Conservation (phyloP, 1,140 invertebrate genomes). For the Hetaerina americana region DNA sequence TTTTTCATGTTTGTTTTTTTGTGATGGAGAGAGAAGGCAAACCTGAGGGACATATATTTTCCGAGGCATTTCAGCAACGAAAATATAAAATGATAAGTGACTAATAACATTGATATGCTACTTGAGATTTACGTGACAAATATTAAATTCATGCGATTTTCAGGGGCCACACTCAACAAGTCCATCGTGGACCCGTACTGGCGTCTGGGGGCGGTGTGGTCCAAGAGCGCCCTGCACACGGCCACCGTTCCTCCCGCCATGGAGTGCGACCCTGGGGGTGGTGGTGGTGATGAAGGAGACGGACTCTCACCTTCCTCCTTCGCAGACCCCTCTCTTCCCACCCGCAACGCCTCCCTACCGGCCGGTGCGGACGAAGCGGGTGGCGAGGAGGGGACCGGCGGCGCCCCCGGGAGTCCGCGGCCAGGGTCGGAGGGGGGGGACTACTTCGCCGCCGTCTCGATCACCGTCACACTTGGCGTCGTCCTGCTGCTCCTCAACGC, state of each 20-base stretch:
- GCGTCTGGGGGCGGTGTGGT: conserved; percentile 44
- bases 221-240: conserved; percentile 42
- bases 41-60: too few species aligned
- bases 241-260: conserved; percentile 29
- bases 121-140: too few species aligned
- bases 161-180: background rate
- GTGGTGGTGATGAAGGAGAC: conserved; percentile 22
- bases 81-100: too few species aligned
- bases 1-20: too few species aligned
- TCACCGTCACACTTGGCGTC: conserved; percentile 85
- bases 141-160: too few species aligned
- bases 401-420: too few species aligned
- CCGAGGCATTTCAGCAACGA: too few species aligned
- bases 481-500: conserved; percentile 80
- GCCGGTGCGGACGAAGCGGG: conserved; percentile 12
- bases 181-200: background rate
- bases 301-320: conserved; percentile 22
- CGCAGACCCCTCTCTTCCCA: conserved; percentile 46
- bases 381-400: conserved; percentile 7
- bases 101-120: too few species aligned
- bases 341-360: conserved; percentile 40
- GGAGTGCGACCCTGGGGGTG: conserved; percentile 28
- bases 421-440: conserved; percentile 65
- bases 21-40: too few species aligned
- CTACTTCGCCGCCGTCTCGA: conserved; percentile 75